Evolutionary conservation across 2,797 vertebrate species (phyloP), one percentile per base, ranked within the genome.

Genomic region (Synanceia verrucosa): DNA sequence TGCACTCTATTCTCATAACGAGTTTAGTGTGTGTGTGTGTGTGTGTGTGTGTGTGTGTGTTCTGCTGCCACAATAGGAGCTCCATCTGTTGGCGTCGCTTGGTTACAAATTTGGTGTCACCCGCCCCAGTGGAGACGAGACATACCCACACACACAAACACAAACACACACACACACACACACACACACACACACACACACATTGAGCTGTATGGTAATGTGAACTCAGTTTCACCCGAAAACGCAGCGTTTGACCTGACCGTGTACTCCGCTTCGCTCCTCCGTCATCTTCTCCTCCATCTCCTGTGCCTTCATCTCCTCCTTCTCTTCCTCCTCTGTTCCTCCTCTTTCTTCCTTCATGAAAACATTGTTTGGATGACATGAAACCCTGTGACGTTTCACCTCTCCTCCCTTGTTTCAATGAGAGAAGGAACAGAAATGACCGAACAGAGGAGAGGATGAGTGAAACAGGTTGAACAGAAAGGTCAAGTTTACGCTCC

Each of bases 171-270:
- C 55, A 53, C 66, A 51, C 56, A 65, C 51, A 53, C 46, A 31
- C 70, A 41, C 41, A 41, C 36, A 33, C 55, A 50, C 58, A 60
- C 53, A 61, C 56, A 59, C 72, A 60, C 60, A 71, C 58, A 75
- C 47, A 60, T 47, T 28, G 73, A 64, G 64, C 66, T 43, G 90
- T 96, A 98, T 98, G 97, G 93, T 96, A 98, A 98, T 98, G 96
- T 98, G 97, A 98, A 98, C 96, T 95, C 88, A 90, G 94, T 92
- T 97, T 98, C 96, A 97, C 96, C 97, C 95, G 93, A 92, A 90
- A 94, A 94, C 80, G 67, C 86, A 86, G 88, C 88, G 46, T 88
- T 94, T 97, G 96, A 97, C 96, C 96, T 93, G 94, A 95, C 94
- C 93, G 76, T 95, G 95, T 94, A 92, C 94, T 92, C 91, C 79